Evolutionary conservation across 2,113 vertebrate genomes (phyloP), one percentile per base, ranked within the genome.

Genomic region (Canis aureus): DNA sequence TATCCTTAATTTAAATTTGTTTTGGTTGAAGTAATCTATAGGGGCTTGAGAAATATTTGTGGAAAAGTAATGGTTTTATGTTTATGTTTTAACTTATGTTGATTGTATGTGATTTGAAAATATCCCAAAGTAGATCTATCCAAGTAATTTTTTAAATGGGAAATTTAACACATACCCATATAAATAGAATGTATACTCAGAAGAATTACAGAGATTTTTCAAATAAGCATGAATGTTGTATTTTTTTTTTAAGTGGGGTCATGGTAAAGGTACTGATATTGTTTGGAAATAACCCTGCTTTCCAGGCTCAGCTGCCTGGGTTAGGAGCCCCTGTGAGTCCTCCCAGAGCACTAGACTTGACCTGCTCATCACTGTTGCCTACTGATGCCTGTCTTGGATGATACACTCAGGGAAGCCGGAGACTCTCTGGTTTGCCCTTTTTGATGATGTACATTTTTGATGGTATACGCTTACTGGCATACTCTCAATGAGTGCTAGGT

Each of bases 31-130:
- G n/a, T 71, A 62, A 64, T 84, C 81, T 74, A 19, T 22, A 53
- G 76, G 32, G 5, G 10, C 64, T 92, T 51, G 53, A 93, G 78
- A 74, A 73, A 6, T 67, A 57, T 59, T 80, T 92, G 84, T 80
- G 69, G 55, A 15, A 62, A 81, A 89, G 59, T 55, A 69, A 71
- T 62, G 32, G 79, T 67, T 93, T 93, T 35, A 2, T 84, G 87
- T 71, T 86, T 64, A 29, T 81, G 43, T 83, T 97, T 94, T 88
- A 82, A 43, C 73, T 95, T 89, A 73, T 94, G 20, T 86, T 51
- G 35, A 69, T 94, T 79, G 57, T 38, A 12, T 64, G 19, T 53
- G 73, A 89, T 71, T 85, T 94, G 67, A 95, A 97, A 92, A 69
- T 60, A 92, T 27, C 53, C 51, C 88, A 87, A 59, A 94, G 66